Evolutionary conservation across 2,888 invertebrate species (phyloP).

Genomic region (Chymomyza fuscimana): DNA sequence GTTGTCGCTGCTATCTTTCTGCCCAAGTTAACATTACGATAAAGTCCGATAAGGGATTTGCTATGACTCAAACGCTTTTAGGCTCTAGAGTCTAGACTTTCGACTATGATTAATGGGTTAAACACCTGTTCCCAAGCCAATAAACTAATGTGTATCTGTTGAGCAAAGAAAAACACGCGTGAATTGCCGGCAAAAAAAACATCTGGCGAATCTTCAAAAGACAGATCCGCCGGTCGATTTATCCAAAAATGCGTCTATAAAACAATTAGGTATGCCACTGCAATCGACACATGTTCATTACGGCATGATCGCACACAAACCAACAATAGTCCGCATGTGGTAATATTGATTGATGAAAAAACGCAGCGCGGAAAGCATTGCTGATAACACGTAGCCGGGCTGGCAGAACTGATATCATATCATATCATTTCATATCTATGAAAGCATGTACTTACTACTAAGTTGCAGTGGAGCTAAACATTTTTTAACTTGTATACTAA

Average conservation of each 20-base stretch:
- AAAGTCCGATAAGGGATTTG: neutral
- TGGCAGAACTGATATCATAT: conserved; percentile 5
- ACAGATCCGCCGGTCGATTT: neutral
- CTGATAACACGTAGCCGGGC: conserved; percentile 3
- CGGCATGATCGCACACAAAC: too few relatives aligned
- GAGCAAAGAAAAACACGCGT: neutral
- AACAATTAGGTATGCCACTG: neutral
- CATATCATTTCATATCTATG: neutral
- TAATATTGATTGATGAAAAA: neutral
- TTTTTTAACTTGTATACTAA: neutral
- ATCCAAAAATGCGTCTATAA: neutral
- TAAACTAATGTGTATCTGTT: neutral
- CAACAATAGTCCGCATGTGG: neutral
- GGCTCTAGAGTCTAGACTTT: neutral
- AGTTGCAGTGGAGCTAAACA: neutral
- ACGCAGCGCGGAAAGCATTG: neutral
- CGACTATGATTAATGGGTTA: neutral
- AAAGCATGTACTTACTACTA: neutral
- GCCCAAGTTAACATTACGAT: neutral
- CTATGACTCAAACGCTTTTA: neutral
- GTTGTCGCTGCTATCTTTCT: neutral
- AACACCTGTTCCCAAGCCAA: neutral
- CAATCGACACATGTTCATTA: neutral
- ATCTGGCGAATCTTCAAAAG: neutral
- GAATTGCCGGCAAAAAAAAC: neutral